A percentile compares a stretch with the other conserved stretches of the same genome.
Conservation (phyloP, 1,140 invertebrate genomes). For the Aporrectodea caliginosa region DNA sequence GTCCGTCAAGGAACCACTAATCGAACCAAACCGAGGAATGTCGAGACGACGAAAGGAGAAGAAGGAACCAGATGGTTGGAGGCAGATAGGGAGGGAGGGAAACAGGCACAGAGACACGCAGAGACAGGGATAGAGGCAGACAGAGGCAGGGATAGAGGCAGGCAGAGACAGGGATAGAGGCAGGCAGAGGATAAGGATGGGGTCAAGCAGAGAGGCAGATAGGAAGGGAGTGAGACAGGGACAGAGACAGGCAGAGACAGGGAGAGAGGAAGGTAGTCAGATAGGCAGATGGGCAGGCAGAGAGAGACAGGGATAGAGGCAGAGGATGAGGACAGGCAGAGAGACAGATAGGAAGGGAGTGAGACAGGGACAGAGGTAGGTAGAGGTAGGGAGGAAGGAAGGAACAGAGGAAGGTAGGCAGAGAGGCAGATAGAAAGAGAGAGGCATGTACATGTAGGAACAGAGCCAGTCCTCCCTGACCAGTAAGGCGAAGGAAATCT, state of each 20-base stretch:
- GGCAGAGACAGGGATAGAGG: background rate
- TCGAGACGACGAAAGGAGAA: background rate
- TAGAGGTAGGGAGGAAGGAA: too few relatives aligned
- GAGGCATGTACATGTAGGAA: too few relatives aligned
- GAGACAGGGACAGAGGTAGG: too few relatives aligned
- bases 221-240: background rate
- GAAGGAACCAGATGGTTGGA: background rate
- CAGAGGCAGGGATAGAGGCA: background rate
- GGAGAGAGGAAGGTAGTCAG: background rate
- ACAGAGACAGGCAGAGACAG: background rate
- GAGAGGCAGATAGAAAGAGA: too few relatives aligned
- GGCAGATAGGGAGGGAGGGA: background rate
- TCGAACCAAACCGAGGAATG: too few relatives aligned
- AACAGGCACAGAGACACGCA: background rate
- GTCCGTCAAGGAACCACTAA: too few relatives aligned
- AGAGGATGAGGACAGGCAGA: conserved; percentile 10
- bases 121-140: background rate
- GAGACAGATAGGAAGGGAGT: conserved; percentile 8
- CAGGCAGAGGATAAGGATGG: background rate
- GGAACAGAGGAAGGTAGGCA: too few relatives aligned
- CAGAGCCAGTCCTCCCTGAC: too few relatives aligned
- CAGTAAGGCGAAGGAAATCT: too few relatives aligned
- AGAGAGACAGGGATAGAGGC: background rate
- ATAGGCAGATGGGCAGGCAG: background rate
- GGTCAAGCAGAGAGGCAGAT: background rate